These are phyloP conservation scores for Blastobasis lacticolella DNA, from an alignment of 2,888 invertebrate genomes.

Conservation along the genomic window DNA sequence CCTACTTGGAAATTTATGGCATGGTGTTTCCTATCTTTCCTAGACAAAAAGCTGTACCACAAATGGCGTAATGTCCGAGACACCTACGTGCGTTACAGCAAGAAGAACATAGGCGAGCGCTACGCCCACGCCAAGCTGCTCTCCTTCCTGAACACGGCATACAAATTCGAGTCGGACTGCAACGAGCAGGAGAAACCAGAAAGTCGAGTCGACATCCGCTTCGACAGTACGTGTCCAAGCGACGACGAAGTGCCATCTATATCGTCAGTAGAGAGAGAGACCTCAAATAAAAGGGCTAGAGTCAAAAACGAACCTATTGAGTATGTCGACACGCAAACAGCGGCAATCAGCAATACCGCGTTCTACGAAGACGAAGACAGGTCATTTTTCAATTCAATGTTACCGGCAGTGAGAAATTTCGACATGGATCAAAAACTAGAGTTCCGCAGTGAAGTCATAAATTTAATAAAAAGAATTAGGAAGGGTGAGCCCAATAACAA, in stretches of 20 bases:
- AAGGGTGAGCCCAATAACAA: constrained; percentile 5
- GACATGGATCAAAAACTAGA: constrained; percentile 53
- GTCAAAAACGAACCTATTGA: constrained; percentile 27
- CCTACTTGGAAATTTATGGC: not conserved
- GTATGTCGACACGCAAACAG: constrained; percentile 38
- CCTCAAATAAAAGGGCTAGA: constrained; percentile 19
- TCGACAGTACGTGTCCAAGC: constrained; percentile 25
- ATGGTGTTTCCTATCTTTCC: constrained; percentile 20
- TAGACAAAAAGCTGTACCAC: constrained; percentile 46
- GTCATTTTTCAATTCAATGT: constrained; percentile 52
- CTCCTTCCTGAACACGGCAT: constrained; percentile 38
- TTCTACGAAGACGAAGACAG: constrained; percentile 43
- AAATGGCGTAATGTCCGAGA: constrained; percentile 66
- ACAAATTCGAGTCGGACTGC: constrained; percentile 34
- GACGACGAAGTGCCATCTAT: constrained; percentile 28
- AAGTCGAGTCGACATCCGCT: constrained; percentile 24
- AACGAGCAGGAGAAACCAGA: constrained; percentile 29
- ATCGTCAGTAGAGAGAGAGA: constrained; percentile 28
- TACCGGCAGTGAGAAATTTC: constrained; percentile 51
- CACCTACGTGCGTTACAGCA: constrained; percentile 47
- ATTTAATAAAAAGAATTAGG: constrained; percentile 43
- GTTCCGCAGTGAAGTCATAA: constrained; percentile 46
- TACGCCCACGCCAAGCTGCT: constrained; percentile 51
- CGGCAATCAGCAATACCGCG: constrained; percentile 20
- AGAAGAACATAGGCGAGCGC: constrained; percentile 30